Percentiles rank a stretch among this genome's conserved stretches.
Evolutionary conservation across 2,113 vertebrate species (phyloP).

Genomic region (Myotis yumanensis): DNA sequence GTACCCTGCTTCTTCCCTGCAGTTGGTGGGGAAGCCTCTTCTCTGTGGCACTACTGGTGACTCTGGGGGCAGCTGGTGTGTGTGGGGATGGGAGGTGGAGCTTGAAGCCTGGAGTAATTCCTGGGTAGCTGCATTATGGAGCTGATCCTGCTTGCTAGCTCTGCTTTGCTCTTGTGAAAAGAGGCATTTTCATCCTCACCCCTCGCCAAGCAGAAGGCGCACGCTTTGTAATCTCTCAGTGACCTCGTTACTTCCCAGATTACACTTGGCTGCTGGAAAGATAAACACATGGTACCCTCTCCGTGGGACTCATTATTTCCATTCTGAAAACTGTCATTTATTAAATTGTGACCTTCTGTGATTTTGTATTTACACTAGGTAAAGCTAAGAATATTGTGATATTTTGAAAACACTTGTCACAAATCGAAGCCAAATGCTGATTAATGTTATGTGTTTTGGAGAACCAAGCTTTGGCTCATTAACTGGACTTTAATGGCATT

Average conservation of each 20-base stretch:
- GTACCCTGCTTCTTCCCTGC: neutral
- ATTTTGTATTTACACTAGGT: slow-evolving; percentile 48
- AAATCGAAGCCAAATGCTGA: slow-evolving; percentile 64
- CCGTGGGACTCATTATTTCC: slow-evolving; percentile 63
- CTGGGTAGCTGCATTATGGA: neutral
- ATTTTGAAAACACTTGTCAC: slow-evolving; percentile 76
- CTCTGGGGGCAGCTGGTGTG: neutral
- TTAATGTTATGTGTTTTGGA: slow-evolving; percentile 70
- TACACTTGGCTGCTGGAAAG: slow-evolving; percentile 8
- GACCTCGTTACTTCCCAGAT: slow-evolving; percentile 52
- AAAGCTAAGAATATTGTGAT: slow-evolving; percentile 67
- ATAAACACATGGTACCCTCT: slow-evolving; percentile 59
- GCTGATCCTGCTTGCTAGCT: neutral
- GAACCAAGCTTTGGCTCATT: slow-evolving; percentile 65
- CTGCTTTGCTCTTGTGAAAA: neutral
- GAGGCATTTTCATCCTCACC: slow-evolving; percentile 33
- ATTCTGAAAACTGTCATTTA: slow-evolving; percentile 72
- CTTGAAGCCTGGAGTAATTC: neutral
- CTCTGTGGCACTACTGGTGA: neutral
- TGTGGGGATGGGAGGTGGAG: no score
- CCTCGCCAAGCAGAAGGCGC: slow-evolving; percentile 17
- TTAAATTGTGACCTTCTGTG: slow-evolving; percentile 61
- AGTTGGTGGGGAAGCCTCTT: neutral
- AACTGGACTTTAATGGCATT: slow-evolving; percentile 60
- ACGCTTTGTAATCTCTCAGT: slow-evolving; percentile 37